phyloP scores from a whole-genome alignment of 2,888 invertebrate genomes.

The Uloborus plumipes region DNA sequence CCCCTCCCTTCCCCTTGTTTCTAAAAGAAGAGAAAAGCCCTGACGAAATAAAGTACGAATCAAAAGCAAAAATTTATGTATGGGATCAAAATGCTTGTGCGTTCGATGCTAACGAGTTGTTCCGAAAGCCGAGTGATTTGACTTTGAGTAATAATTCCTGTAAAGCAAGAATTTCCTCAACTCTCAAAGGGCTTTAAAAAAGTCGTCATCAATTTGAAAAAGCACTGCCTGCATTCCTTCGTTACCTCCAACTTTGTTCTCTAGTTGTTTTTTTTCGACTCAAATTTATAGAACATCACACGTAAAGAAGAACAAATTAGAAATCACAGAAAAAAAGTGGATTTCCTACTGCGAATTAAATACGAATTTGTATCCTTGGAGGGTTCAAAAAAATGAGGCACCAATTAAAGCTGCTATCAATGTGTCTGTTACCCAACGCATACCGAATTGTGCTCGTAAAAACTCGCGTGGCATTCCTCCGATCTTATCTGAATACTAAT shows the following conservation, averaged over 20 bases:
- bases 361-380: conserved; percentile 9
- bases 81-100: conserved; percentile 39
- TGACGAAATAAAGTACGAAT: conserved; percentile 18
- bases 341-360: too few species aligned
- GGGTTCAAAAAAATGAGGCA: conserved; percentile 27
- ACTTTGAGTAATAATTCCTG: too few species aligned
- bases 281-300: too few species aligned
- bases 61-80: conserved; percentile 1
- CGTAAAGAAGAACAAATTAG: not conserved
- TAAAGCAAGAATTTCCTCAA: too few species aligned
- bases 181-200: not conserved
- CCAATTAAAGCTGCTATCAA: conserved; percentile 23
- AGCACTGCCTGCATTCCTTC: conserved; percentile 5
- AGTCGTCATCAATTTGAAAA: conserved; percentile 3
- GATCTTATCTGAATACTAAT: conserved; percentile 29
- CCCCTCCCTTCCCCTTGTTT: not conserved
- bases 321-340: not conserved
- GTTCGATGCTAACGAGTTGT: conserved; percentile 54
- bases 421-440: conserved; percentile 18
- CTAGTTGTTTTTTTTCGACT: too few species aligned
- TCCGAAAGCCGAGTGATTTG: conserved; percentile 25
- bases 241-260: not conserved
- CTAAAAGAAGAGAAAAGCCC: conserved; percentile 1
- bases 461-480: conserved; percentile 20
- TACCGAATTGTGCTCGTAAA: conserved; percentile 33